Base-by-base conservation (phyloP, 2,888 invertebrate genomes). In the Rambutsinella grinnellia region DNA sequence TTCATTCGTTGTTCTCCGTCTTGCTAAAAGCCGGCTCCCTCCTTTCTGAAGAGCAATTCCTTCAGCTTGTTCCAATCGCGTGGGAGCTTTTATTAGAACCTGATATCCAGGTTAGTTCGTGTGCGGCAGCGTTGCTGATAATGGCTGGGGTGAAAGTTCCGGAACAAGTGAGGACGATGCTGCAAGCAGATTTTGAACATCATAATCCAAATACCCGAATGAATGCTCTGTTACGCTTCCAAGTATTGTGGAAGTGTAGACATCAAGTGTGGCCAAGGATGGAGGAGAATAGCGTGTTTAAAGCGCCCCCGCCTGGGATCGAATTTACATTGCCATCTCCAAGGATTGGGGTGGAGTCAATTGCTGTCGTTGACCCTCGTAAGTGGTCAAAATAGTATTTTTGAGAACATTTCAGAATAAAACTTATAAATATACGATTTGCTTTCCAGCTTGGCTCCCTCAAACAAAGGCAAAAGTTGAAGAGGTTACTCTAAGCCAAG, bases 221-320 rank as follows among this genome's bases (percentile, higher is more conserved):
- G 82, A 93, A 92, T 83, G 94, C 95, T 1, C 92, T 96, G 79
- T 89, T 94, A 77, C 90, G 93, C 21, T 83, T 83, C 47, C 79
- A 79, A 60, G 76, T 76, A 2, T 27, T 79, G 46, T 79, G 79
- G 79, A 95, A 96, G 85, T 92, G 96, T 82, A 90, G 99, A 1
- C 97, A 96, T 86, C 99, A 99, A 89, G 97, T 97, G 0, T 99
- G 99, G 99, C 96, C 98, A 0, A 91, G 99, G 74, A 97, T 99
- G 98, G 99, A 99, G 87, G 99, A 99, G 85, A 94, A 97, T 72
- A 88, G 94, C 76, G 93, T 94, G 0, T 99, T 99, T 87, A 99
- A 99, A 89, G 97, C 99, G 1, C 98, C 99, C 0, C 99, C 99
- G 0, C 99, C 99, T 0, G 96, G 97, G 21, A 99, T 99, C 77